phyloP scores from a whole-genome alignment of 2,888 invertebrate species.

The Seira sanloemensis region DNA sequence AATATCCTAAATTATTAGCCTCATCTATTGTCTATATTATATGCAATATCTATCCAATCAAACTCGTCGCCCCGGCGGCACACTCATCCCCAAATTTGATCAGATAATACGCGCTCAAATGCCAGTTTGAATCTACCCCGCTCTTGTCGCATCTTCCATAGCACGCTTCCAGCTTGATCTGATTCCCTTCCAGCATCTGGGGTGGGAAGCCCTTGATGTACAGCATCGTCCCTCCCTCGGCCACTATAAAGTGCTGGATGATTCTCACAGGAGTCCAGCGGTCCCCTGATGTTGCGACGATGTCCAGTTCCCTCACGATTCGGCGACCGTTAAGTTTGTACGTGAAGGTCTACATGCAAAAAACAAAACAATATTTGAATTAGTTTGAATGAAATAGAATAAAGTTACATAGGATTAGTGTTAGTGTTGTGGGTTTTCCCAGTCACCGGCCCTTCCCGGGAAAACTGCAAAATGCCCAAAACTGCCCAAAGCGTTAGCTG shows the following conservation, averaged over 20 bases:
- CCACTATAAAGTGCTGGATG: not conserved
- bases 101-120: not conserved
- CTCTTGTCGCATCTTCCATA: not conserved
- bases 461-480: too few species aligned
- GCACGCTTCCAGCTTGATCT: not conserved
- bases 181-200: not conserved
- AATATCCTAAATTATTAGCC: too few species aligned
- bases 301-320: not conserved
- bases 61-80: not conserved
- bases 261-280: not conserved
- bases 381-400: too few species aligned
- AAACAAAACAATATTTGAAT: not conserved
- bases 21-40: too few species aligned
- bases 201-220: constrained; percentile 6
- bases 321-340: not conserved
- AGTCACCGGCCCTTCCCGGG: too few species aligned
- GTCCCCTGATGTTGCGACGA: not conserved
- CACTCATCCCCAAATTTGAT: not conserved
- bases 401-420: too few species aligned
- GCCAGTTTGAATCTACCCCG: not conserved
- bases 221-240: not conserved
- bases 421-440: too few species aligned
- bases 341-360: not conserved
- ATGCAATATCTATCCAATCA: too few species aligned
- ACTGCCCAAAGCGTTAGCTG: too few species aligned